A percentile compares a stretch with the other conserved stretches of the same genome.
Evolutionary conservation across 2,888 invertebrate genomes (phyloP).

Genomic region (Cabera pusaria): DNA sequence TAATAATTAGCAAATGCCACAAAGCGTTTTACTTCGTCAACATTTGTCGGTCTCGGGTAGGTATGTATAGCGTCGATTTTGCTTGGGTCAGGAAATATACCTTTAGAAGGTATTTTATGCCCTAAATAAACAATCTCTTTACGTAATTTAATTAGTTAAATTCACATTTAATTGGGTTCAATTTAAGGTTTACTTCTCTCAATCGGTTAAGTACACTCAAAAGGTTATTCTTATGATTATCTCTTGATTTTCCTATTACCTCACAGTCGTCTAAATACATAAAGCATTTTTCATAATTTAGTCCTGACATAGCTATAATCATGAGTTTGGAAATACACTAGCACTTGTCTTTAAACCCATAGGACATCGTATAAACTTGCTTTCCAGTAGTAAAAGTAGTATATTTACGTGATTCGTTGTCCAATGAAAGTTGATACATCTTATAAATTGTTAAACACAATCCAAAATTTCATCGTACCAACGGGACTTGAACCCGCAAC

Average conservation of each 20-base stretch:
- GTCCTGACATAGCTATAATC: constrained; percentile 7
- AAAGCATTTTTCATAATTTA: too few species aligned
- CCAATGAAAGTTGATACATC: too few species aligned
- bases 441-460: too few species aligned
- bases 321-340: constrained; percentile 6
- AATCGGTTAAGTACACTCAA: too few species aligned
- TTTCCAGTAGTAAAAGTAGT: constrained; percentile 1
- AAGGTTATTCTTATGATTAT: too few species aligned
- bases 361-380: constrained; percentile 6
- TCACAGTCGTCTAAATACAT: constrained; percentile 10
- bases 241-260: constrained; percentile 1
- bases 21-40: too few species aligned
- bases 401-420: too few species aligned
- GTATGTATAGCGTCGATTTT: neutral
- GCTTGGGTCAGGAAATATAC: constrained; percentile 4
- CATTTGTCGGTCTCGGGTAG: constrained; percentile 12
- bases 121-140: constrained; percentile 7
- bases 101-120: neutral
- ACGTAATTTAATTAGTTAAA: too few species aligned
- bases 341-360: constrained; percentile 14
- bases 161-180: constrained; percentile 6
- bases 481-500: too few species aligned
- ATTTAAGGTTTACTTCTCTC: constrained; percentile 5
- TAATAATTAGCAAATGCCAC: too few species aligned
- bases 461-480: too few species aligned